phyloP scores from a whole-genome alignment of 2,888 invertebrate genomes.

The Rambutsinella grinnellia region DNA sequence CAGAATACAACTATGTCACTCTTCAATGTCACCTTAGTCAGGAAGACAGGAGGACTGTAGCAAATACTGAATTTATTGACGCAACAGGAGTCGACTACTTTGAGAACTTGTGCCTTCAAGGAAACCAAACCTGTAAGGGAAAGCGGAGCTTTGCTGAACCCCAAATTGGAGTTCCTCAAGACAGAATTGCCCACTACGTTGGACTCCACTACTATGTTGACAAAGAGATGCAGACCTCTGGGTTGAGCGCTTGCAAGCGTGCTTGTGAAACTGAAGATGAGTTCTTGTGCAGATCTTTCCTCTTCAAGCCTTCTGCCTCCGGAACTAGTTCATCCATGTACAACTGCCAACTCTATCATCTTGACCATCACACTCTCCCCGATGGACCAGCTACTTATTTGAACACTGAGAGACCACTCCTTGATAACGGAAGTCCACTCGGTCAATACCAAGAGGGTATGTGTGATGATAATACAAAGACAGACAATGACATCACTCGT shows the following conservation, averaged over 20 bases:
- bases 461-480: slow-evolving; percentile 82
- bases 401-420: slow-evolving; percentile 88
- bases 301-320: slow-evolving; percentile 71
- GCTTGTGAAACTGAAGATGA: slow-evolving; percentile 94
- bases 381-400: slow-evolving; percentile 90
- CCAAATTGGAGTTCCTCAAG: slow-evolving; percentile 89
- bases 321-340: slow-evolving; percentile 81
- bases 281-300: slow-evolving; percentile 88
- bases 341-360: slow-evolving; percentile 92
- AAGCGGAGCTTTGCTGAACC: slow-evolving; percentile 84
- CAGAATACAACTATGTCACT: slow-evolving; percentile 93
- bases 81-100: slow-evolving; percentile 88
- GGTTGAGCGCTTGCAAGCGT: slow-evolving; percentile 87
- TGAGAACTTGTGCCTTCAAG: slow-evolving; percentile 91
- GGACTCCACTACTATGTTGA: slow-evolving; percentile 93
- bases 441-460: slow-evolving; percentile 92
- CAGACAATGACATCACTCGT: slow-evolving; percentile 43
- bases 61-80: slow-evolving; percentile 90
- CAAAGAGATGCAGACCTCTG: slow-evolving; percentile 89
- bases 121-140: slow-evolving; percentile 89
- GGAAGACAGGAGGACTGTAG: slow-evolving; percentile 88
- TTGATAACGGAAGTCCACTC: slow-evolving; percentile 91
- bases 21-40: slow-evolving; percentile 93
- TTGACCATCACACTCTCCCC: slow-evolving; percentile 87
- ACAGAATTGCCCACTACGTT: slow-evolving; percentile 90